phyloP scores from a whole-genome alignment of 2,888 invertebrate species.

The Nemapogon koenigi region DNA sequence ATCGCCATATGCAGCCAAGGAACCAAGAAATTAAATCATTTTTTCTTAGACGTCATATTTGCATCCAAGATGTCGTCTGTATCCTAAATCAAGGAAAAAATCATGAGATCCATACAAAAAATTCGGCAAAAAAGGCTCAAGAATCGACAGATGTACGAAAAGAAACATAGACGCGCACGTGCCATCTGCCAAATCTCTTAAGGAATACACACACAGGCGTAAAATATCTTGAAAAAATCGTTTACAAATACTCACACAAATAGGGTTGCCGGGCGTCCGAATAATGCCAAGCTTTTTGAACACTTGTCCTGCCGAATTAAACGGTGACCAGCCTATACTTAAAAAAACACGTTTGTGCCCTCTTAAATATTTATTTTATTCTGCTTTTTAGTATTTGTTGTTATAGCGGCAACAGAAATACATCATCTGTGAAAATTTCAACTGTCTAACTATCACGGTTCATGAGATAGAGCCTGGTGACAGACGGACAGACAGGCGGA shows the following conservation, averaged over 20 bases:
- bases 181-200: constrained; percentile 62
- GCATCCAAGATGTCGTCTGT: constrained; percentile 48
- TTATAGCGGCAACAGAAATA: no score
- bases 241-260: constrained; percentile 31
- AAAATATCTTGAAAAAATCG: constrained; percentile 35
- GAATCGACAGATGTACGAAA: constrained; percentile 56
- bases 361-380: no score
- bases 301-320: no score
- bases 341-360: no score
- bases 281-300: no score
- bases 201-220: constrained; percentile 37
- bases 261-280: no score
- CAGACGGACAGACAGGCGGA: no score
- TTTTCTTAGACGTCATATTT: constrained; percentile 46
- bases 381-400: no score
- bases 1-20: constrained; percentile 44
- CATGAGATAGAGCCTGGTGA: no score
- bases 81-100: constrained; percentile 23
- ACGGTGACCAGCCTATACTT: no score
- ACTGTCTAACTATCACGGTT: no score
- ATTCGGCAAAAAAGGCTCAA: constrained; percentile 33
- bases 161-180: constrained; percentile 50
- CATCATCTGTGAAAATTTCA: no score
- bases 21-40: constrained; percentile 39
- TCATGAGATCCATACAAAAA: constrained; percentile 35